Percentiles rank a stretch among this genome's conserved stretches.
Evolutionary conservation across 2,113 vertebrate genomes (phyloP).

Genomic region (Psilopogon haemacephalus): DNA sequence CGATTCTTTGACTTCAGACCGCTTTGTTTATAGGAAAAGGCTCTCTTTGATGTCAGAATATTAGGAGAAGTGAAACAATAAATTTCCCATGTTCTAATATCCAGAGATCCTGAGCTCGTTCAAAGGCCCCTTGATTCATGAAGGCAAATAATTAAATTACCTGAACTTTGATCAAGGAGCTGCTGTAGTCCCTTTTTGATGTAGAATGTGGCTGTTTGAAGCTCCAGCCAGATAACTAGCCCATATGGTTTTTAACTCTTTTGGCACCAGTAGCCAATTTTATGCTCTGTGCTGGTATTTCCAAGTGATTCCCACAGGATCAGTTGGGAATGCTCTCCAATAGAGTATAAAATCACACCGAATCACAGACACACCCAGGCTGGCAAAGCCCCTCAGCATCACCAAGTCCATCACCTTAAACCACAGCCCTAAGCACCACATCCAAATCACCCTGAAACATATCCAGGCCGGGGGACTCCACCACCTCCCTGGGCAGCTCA

Average conservation of each 20-base stretch:
- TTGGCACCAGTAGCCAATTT: neutral
- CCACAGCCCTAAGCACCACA: too few species aligned
- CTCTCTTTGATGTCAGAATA: constrained; percentile 44
- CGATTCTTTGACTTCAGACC: constrained; percentile 10
- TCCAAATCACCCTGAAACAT: too few species aligned
- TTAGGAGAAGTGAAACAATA: constrained; percentile 59
- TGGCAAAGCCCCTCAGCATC: too few species aligned
- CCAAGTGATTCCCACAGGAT: neutral
- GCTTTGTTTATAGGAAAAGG: constrained; percentile 24
- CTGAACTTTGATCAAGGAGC: constrained; percentile 59
- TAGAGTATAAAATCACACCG: too few species aligned
- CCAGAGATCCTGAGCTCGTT: constrained; percentile 31
- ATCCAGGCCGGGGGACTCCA: too few species aligned
- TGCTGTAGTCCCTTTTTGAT: constrained; percentile 38
- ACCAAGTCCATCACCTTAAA: too few species aligned
- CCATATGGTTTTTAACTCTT: constrained; percentile 20
- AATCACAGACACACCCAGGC: too few species aligned
- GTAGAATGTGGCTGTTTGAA: constrained; percentile 34
- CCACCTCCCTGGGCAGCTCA: too few species aligned
- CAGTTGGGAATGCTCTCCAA: too few species aligned
- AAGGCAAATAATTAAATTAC: constrained; percentile 70
- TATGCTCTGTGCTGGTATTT: neutral
- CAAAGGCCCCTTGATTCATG: constrained; percentile 42
- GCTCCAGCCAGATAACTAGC: neutral
- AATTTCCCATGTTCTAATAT: constrained; percentile 51